phyloP scores from a whole-genome alignment of 2,113 vertebrate species.

The Pionites leucogaster region DNA sequence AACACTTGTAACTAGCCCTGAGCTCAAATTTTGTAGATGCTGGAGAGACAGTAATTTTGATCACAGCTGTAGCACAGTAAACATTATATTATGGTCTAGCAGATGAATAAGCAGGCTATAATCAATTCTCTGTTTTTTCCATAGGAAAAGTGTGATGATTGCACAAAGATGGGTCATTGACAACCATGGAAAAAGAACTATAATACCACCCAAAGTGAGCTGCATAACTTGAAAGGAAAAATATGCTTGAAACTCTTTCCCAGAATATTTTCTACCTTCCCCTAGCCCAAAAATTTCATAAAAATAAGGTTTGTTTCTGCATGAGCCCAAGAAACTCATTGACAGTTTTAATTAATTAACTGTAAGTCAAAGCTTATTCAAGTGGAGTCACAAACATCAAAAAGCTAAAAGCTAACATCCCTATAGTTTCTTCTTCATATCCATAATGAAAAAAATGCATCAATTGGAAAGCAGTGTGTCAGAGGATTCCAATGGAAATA shows the following conservation, averaged over 20 bases:
- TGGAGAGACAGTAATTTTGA: neutral
- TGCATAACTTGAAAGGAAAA: neutral
- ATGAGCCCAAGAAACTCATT: neutral
- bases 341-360: constrained; percentile 44
- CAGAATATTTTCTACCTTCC: neutral
- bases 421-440: neutral
- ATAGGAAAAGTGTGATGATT: neutral
- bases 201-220: neutral
- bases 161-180: neutral
- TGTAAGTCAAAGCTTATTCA: constrained; percentile 47
- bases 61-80: constrained; percentile 30
- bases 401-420: neutral
- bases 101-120: neutral
- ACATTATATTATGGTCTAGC: neutral
- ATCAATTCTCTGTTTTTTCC: neutral
- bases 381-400: constrained; percentile 20
- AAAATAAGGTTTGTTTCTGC: constrained; percentile 9
- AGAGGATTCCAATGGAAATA: neutral
- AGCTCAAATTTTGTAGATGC: neutral
- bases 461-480: neutral
- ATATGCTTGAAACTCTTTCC: neutral
- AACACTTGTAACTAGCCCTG: neutral
- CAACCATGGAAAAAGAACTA: neutral
- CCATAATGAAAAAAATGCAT: neutral
- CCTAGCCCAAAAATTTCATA: neutral